phyloP scores from a whole-genome alignment of 1,140 invertebrate genomes.

The Dreissena rostriformis region DNA sequence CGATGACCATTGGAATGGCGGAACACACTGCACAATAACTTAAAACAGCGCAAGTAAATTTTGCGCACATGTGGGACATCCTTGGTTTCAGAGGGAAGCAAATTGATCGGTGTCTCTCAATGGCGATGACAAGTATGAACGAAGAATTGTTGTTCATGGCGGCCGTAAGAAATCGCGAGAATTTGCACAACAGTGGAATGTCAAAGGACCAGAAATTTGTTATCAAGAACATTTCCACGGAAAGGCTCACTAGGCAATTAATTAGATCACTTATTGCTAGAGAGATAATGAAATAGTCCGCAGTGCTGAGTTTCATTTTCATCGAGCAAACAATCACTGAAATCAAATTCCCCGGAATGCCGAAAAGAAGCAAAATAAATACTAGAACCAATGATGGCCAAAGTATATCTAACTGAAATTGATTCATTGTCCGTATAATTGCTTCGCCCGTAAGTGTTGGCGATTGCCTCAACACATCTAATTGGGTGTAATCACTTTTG shows the following conservation, averaged over 20 bases:
- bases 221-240: constrained; percentile 38
- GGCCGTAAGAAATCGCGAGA: constrained; percentile 27
- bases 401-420: constrained; percentile 29
- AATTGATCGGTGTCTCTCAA: constrained; percentile 46
- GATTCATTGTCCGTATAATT: constrained; percentile 26
- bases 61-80: constrained; percentile 4
- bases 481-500: too few relatives aligned
- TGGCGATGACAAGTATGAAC: constrained; percentile 38
- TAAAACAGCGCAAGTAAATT: constrained; percentile 23
- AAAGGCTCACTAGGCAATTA: constrained; percentile 34
- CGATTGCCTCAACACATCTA: too few relatives aligned
- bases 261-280: constrained; percentile 48
- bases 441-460: constrained; percentile 8
- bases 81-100: constrained; percentile 44
- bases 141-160: constrained; percentile 43
- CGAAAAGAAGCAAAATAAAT: constrained; percentile 34
- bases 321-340: constrained; percentile 38
- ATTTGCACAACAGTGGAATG: constrained; percentile 41
- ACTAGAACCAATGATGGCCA: constrained; percentile 38
- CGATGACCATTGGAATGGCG: constrained; percentile 42
- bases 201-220: constrained; percentile 45
- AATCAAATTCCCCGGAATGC: constrained; percentile 41
- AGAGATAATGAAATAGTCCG: constrained; percentile 45
- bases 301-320: constrained; percentile 52
- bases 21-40: constrained; percentile 11